Evolutionary conservation across 2,888 invertebrate species (phyloP).

Genomic region (Acrocyrtus sp.): DNA sequence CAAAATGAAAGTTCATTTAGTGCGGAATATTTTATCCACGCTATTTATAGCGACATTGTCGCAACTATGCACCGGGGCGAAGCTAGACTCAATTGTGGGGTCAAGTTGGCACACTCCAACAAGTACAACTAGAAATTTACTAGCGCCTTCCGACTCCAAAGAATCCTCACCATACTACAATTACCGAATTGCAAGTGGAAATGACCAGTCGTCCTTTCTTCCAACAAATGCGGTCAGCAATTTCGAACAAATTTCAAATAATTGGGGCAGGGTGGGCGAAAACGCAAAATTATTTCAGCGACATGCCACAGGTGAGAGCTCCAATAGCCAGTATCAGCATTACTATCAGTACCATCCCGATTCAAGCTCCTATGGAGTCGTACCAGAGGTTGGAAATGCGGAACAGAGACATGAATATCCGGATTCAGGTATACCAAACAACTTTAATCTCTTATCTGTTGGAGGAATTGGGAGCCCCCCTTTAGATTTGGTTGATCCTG

Average conservation of each 20-base stretch:
- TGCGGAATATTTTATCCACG: no score
- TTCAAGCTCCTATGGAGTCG: not conserved
- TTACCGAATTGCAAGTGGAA: not conserved
- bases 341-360: constrained; percentile 20
- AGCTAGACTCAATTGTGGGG: constrained; percentile 14
- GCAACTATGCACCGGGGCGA: not conserved
- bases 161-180: not conserved
- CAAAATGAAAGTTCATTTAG: no score
- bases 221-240: not conserved
- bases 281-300: no score
- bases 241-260: no score
- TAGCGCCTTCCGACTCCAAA: not conserved
- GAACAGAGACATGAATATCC: constrained; percentile 30
- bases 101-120: constrained; percentile 17
- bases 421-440: no score
- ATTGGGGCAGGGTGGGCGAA: no score
- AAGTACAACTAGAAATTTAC: no score
- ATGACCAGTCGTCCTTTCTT: not conserved
- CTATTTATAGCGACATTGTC: not conserved
- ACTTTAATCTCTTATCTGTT: no score
- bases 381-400: not conserved
- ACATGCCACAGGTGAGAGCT: no score
- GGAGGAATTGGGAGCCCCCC: no score
- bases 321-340: no score
- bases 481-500: no score